Evolutionary conservation across 2,888 invertebrate species (phyloP).

Genomic region (Acheta domesticus): DNA sequence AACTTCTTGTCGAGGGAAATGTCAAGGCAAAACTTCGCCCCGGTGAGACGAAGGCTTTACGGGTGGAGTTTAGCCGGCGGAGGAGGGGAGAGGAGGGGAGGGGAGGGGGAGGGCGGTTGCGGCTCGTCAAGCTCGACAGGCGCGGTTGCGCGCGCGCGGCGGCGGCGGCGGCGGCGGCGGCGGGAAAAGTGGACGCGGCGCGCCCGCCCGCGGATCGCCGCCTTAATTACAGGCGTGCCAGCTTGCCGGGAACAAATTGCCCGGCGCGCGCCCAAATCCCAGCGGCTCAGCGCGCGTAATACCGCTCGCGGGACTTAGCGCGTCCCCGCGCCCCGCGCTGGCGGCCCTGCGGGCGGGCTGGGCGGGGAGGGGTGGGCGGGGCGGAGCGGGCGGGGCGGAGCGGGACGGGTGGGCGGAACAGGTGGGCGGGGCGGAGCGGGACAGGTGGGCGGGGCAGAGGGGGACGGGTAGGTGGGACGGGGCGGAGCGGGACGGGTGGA

Average conservation of each 20-base stretch:
- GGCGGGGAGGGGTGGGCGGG: too few species aligned
- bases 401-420: too few species aligned
- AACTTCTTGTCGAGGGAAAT: background rate
- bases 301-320: background rate
- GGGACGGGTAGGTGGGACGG: too few species aligned
- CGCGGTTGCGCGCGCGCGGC: background rate
- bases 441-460: too few species aligned
- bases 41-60: background rate
- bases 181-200: background rate
- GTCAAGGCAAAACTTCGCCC: background rate
- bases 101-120: background rate
- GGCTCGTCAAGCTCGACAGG: background rate
- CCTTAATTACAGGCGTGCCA: slow-evolving; percentile 18
- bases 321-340: background rate
- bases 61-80: background rate
- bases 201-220: background rate
- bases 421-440: too few species aligned
- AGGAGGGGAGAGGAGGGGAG: background rate
- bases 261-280: slow-evolving; percentile 18
- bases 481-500: too few species aligned
- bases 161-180: slow-evolving; percentile 1
- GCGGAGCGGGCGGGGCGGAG: too few species aligned
- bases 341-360: background rate
- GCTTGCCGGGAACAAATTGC: slow-evolving; percentile 18
- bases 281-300: background rate